Evolutionary conservation across 2,888 invertebrate genomes (phyloP).

Genomic region (Pyralis farinalis): DNA sequence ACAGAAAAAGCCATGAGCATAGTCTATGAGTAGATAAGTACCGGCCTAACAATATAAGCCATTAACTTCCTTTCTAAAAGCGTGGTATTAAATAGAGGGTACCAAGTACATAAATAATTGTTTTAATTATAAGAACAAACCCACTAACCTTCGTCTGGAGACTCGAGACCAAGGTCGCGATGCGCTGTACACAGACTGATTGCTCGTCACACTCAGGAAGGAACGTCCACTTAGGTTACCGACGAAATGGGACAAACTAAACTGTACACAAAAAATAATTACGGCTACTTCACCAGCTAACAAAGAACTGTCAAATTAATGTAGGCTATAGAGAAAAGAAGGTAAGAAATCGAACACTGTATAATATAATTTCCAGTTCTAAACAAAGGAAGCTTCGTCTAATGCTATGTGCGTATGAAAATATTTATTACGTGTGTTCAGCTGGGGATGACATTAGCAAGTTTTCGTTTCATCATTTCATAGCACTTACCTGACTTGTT

Average conservation of each 20-base stretch:
- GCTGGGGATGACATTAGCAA: conserved; percentile 79
- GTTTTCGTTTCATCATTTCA: conserved; percentile 57
- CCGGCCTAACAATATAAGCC: no score
- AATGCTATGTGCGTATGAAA: conserved; percentile 32
- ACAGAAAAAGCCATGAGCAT: no score
- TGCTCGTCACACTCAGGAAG: conserved; percentile 80
- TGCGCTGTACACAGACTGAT: conserved; percentile 81
- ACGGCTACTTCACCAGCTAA: conserved; percentile 24
- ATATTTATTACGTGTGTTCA: conserved; percentile 71
- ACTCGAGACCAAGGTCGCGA: conserved; percentile 85
- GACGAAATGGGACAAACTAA: conserved; percentile 80
- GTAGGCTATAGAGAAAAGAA: neutral
- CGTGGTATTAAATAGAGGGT: no score
- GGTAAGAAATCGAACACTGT: conserved; percentile 3
- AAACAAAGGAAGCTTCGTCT: conserved; percentile 40
- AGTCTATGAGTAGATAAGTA: no score
- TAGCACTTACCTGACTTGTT: conserved; percentile 64
- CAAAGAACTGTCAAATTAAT: conserved; percentile 37
- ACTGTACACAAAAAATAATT: conserved; percentile 66
- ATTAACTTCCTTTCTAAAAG: neutral
- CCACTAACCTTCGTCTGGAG: conserved; percentile 83
- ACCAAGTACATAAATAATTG: neutral
- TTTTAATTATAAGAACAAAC: conserved; percentile 11
- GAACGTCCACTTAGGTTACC: conserved; percentile 83
- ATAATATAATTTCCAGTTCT: conserved; percentile 27